phyloP scores from a whole-genome alignment of 1,140 invertebrate species.

The Brachionus asplanchnoidis region DNA sequence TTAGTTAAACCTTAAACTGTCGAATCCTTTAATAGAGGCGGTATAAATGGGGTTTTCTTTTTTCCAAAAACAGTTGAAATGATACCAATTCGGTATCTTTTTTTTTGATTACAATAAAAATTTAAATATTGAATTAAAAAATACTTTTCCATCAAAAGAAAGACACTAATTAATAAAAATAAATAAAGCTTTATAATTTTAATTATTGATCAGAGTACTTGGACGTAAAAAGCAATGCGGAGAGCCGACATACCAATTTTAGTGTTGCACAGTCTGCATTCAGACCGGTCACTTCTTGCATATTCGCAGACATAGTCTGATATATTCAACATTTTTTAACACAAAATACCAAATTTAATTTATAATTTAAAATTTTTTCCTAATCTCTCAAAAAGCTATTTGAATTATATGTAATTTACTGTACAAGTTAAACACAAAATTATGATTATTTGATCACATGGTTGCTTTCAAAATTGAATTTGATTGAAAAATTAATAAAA shows the following conservation, averaged over 20 bases:
- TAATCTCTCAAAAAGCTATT: background rate
- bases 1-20: conserved; percentile 62
- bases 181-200: conserved; percentile 42
- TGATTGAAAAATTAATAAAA: too few relatives aligned
- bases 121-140: conserved; percentile 7
- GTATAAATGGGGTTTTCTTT: conserved; percentile 68
- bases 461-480: too few relatives aligned
- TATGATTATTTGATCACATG: too few relatives aligned
- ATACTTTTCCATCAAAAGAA: conserved; percentile 79
- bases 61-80: conserved; percentile 79
- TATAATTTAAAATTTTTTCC: background rate
- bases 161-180: conserved; percentile 65
- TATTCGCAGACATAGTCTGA: conserved; percentile 68
- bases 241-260: conserved; percentile 70
- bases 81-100: conserved; percentile 73
- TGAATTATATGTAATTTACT: too few relatives aligned
- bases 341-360: background rate
- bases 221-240: conserved; percentile 76
- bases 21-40: conserved; percentile 77
- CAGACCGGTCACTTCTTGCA: conserved; percentile 75
- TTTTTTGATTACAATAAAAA: conserved; percentile 43
- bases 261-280: conserved; percentile 76
- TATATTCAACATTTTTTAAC: background rate
- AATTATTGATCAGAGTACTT: conserved; percentile 63
- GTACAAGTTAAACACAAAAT: too few relatives aligned